Base-by-base conservation (phyloP, 2,113 vertebrate genomes). In the Tragelaphus buxtoni region DNA sequence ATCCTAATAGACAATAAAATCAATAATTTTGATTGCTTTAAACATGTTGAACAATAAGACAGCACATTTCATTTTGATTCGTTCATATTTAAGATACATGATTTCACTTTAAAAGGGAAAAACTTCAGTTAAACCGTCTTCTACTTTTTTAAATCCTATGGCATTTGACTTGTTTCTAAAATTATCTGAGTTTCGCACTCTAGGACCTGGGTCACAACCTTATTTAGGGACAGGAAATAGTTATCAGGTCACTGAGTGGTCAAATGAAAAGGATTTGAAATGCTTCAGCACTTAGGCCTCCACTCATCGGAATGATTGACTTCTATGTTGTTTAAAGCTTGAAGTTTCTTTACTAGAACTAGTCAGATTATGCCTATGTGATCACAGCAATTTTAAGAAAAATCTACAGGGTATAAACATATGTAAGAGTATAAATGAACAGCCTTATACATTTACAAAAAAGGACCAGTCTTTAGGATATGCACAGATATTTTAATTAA, bases 231-330 rank as follows among this genome's bases (percentile, higher is more conserved):
- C 99, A 99, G 99, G 99, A 99, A 99, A 98, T 99, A 98, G 98
- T 99, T 99, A 98, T 98, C 98, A 99, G 99, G 99, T 99, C 99
- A 99, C 98, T 97, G 98, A 99, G 98, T 99, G 99, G 99, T 99
- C 99, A 99, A 97, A 99, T 93, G 98, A 96, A 99, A 99, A 98
- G 98, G 98, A 99, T 99, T 99, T 98, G 98, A 98, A 99, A 99
- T 99, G 98, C 98, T 99, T 98, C 20, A n/a, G 97, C 98, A 98
- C 97, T 99, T 98, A 98, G 96, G 88, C 97, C 96, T 98, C 98
- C 98, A 98, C 98, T 99, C 80, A 98, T 98, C 96, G 92, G 97
- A 98, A 98, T 97, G 82, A 98, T 77, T 98, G 98, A 98, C 97
- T 98, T 96, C 95, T 97, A 97, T 24, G 96, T 82, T 97, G 97